phyloP scores from a whole-genome alignment of 2,113 vertebrate genomes.

The Morone saxatilis region DNA sequence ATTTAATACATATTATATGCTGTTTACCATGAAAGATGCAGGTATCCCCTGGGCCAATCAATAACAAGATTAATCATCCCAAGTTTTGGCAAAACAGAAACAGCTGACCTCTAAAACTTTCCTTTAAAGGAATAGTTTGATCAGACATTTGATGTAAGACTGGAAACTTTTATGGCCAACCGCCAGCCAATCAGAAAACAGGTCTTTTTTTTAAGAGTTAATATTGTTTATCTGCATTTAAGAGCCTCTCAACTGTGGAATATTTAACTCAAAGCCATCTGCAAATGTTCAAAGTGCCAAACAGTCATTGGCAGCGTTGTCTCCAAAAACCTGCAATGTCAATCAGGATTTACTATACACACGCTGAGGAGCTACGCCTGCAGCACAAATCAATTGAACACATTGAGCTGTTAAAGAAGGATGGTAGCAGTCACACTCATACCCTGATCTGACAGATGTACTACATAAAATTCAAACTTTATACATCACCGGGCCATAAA shows the following conservation, averaged over 20 bases:
- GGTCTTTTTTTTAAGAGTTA: not conserved
- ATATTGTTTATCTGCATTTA: not conserved
- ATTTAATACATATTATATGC: not conserved
- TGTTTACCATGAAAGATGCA: constrained; percentile 9
- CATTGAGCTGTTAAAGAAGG: constrained; percentile 39
- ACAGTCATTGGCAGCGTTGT: constrained; percentile 30
- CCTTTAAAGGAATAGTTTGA: not conserved
- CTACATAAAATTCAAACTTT: constrained; percentile 44
- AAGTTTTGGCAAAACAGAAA: not conserved
- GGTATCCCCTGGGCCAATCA: not conserved
- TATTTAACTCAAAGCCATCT: constrained; percentile 16
- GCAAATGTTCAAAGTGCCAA: not conserved
- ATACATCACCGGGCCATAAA: constrained; percentile 44
- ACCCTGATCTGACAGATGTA: constrained; percentile 52
- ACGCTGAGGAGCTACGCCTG: constrained; percentile 30
- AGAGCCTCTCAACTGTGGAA: not conserved
- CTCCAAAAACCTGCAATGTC: constrained; percentile 26
- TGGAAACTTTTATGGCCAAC: not conserved
- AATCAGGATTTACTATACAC: constrained; percentile 34
- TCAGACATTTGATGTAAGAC: not conserved
- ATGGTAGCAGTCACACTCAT: constrained; percentile 13
- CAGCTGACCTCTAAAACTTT: not conserved
- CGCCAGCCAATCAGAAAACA: constrained; percentile 13
- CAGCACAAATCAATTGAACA: constrained; percentile 62
- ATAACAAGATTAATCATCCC: constrained; percentile 10